A percentile compares a stretch with the other conserved stretches of the same genome.
Conservation (phyloP, 2,888 invertebrate species). For the Platerodrilus igneus region DNA sequence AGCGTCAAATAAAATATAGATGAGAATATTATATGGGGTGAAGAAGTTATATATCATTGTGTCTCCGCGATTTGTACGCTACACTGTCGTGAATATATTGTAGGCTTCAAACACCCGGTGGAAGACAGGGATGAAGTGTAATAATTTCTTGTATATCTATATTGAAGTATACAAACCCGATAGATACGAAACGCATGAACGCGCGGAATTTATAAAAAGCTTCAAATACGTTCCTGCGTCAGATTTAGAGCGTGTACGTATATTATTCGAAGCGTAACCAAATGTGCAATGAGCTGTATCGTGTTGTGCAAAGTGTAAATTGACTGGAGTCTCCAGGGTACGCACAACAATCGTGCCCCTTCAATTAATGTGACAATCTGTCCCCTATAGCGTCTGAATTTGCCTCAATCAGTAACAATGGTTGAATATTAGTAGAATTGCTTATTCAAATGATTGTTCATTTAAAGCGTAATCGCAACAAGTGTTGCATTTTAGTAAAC, state of each 20-base stretch:
- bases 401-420: slow-evolving; percentile 11
- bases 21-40: slow-evolving; percentile 20
- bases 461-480: slow-evolving; percentile 1
- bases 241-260: slow-evolving; percentile 26
- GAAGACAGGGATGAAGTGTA: slow-evolving; percentile 13
- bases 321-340: slow-evolving; percentile 54
- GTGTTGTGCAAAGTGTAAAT: slow-evolving; percentile 61
- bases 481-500: neutral
- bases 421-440: slow-evolving; percentile 6
- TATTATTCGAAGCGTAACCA: slow-evolving; percentile 38
- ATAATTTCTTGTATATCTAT: neutral
- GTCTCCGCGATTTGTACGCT: slow-evolving; percentile 34
- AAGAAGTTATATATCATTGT: slow-evolving; percentile 29
- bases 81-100: slow-evolving; percentile 29
- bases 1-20: slow-evolving; percentile 26
- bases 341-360: slow-evolving; percentile 45
- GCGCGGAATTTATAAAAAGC: slow-evolving; percentile 7
- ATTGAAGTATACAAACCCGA: neutral
- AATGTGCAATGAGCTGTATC: slow-evolving; percentile 61
- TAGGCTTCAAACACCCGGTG: slow-evolving; percentile 20
- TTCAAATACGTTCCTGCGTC: slow-evolving; percentile 22
- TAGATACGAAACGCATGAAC: too few species aligned
- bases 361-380: slow-evolving; percentile 45
- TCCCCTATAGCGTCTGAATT: slow-evolving; percentile 21
- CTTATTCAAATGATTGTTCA: neutral